Evolutionary conservation across 2,888 invertebrate species (phyloP).

Genomic region (Piscicola geometra): DNA sequence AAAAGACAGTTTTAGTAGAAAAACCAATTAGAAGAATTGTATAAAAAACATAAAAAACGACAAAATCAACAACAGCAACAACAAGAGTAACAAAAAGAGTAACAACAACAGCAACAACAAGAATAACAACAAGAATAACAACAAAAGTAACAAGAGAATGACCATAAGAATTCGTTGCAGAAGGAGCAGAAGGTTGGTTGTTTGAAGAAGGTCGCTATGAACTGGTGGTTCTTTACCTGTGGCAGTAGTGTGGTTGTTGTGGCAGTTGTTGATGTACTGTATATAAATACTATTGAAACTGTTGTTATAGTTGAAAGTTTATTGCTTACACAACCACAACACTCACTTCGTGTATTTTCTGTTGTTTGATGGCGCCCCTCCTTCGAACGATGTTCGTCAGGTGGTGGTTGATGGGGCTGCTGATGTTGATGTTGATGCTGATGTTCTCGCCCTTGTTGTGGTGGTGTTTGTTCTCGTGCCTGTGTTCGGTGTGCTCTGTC

Average conservation of each 20-base stretch:
- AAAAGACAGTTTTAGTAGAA: too few species aligned
- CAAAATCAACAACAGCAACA: conserved; percentile 1
- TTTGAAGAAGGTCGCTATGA: conserved; percentile 93
- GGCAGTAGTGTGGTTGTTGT: background rate
- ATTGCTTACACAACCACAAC: too few species aligned
- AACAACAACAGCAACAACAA: background rate
- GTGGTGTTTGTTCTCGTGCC: background rate
- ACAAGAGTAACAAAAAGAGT: background rate
- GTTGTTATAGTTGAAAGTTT: background rate
- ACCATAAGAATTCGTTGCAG: conserved; percentile 93
- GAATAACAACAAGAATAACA: conserved; percentile 64
- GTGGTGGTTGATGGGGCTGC: too few species aligned
- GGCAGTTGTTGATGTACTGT: background rate
- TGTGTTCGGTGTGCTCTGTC: background rate
- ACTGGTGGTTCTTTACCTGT: conserved; percentile 64
- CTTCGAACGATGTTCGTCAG: conserved; percentile 61
- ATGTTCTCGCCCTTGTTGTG: background rate
- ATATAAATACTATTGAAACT: background rate
- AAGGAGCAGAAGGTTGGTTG: conserved; percentile 95
- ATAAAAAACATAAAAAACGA: conserved; percentile 1
- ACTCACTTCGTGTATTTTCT: conserved; percentile 84
- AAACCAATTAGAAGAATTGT: too few species aligned
- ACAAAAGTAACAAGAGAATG: background rate
- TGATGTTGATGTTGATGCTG: background rate
- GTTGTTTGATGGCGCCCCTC: conserved; percentile 89